Percentiles rank a stretch among this genome's conserved stretches.
phyloP scores from a whole-genome alignment of 2,888 invertebrate species.

The Pinctada fucata region DNA sequence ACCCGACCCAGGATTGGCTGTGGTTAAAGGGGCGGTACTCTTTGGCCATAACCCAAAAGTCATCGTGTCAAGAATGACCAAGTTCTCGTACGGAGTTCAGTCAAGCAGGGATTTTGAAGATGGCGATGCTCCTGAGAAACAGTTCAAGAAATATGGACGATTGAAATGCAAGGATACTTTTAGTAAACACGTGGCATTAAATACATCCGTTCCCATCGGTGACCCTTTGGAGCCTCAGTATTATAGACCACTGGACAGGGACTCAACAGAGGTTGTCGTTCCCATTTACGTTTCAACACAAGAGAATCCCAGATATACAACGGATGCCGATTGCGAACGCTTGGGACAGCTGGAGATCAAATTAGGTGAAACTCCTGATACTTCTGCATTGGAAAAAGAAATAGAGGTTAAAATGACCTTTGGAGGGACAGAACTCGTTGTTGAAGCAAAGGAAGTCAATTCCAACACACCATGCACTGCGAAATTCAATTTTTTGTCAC shows the following conservation, averaged over 20 bases:
- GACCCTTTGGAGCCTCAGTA: slow-evolving; percentile 32
- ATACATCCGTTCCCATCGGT: slow-evolving; percentile 40
- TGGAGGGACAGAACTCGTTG: slow-evolving; percentile 49
- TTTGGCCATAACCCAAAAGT: slow-evolving; percentile 47
- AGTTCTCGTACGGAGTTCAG: slow-evolving; percentile 47
- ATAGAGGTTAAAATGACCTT: slow-evolving; percentile 47
- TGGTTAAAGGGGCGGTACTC: slow-evolving; percentile 52
- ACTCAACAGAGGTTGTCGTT: slow-evolving; percentile 33
- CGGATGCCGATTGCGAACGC: slow-evolving; percentile 37
- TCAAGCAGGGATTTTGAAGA: slow-evolving; percentile 31
- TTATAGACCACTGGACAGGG: slow-evolving; percentile 36
- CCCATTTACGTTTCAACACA: slow-evolving; percentile 43
- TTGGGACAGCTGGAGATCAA: slow-evolving; percentile 43
- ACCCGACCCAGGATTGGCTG: slow-evolving; percentile 46
- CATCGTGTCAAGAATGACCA: slow-evolving; percentile 42
- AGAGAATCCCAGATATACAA: slow-evolving; percentile 35
- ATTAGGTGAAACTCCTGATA: slow-evolving; percentile 1
- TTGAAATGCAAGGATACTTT: slow-evolving; percentile 43
- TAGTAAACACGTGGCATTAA: slow-evolving; percentile 44
- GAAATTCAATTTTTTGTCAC: slow-evolving; percentile 45
- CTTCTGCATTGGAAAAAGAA: slow-evolving; percentile 6
- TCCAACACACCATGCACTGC: slow-evolving; percentile 33
- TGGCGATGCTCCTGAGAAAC: slow-evolving; percentile 39
- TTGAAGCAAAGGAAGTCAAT: slow-evolving; percentile 41
- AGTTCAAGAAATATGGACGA: slow-evolving; percentile 30